Conservation (phyloP, 2,113 vertebrate genomes). For the Actenoides hombroni region DNA sequence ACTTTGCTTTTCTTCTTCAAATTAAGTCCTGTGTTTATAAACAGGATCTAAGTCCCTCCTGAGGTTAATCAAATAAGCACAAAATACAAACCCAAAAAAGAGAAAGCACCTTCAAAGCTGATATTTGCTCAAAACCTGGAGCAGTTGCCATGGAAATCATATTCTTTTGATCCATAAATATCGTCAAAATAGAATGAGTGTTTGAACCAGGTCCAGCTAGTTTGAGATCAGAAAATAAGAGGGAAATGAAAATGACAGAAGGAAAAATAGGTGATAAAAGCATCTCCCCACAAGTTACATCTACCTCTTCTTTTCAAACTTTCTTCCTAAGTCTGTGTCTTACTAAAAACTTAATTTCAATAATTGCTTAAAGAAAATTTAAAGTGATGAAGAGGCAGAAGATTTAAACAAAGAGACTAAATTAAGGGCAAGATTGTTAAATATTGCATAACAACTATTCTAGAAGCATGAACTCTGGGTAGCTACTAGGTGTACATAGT, state of each 20-base stretch:
- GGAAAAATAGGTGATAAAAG: neutral
- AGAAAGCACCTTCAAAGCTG: constrained; percentile 58
- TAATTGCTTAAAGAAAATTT: neutral
- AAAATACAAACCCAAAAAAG: constrained; percentile 44
- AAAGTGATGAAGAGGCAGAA: neutral
- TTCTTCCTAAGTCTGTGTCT: neutral
- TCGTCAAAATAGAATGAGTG: constrained; percentile 50
- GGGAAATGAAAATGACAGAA: constrained; percentile 16
- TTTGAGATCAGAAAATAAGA: constrained; percentile 30
- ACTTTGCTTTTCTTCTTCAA: constrained; percentile 64
- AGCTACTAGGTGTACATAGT: neutral
- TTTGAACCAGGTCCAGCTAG: constrained; percentile 40
- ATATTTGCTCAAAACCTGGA: constrained; percentile 68
- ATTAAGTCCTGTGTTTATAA: constrained; percentile 68
- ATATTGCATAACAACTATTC: neutral
- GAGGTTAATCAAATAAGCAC: constrained; percentile 66
- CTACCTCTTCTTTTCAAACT: neutral
- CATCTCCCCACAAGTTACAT: neutral
- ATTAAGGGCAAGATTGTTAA: neutral
- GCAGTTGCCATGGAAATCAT: constrained; percentile 71
- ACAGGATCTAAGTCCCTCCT: constrained; percentile 38
- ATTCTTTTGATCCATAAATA: constrained; percentile 63
- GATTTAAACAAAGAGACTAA: neutral
- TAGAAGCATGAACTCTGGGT: neutral
- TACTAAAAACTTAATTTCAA: neutral